Evolutionary conservation across 2,888 invertebrate genomes (phyloP).

Genomic region (Patella caerulea): DNA sequence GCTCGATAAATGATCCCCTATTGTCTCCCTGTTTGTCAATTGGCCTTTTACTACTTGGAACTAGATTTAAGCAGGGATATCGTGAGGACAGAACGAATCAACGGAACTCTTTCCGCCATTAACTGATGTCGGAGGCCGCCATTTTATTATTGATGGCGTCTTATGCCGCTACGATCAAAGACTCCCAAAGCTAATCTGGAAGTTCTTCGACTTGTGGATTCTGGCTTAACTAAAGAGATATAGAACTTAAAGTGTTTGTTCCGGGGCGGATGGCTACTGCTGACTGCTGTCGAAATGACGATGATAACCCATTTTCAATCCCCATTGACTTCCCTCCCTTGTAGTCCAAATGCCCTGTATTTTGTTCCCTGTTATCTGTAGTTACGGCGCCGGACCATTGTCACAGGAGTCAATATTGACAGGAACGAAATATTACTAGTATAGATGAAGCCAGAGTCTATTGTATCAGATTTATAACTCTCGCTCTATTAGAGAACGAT

Average conservation of each 20-base stretch:
- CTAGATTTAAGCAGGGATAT: neutral
- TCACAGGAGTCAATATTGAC: neutral
- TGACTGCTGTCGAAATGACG: neutral
- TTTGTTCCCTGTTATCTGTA: too few relatives aligned
- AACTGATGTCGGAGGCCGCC: neutral
- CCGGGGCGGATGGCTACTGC: neutral
- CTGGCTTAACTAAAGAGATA: neutral
- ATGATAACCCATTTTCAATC: neutral
- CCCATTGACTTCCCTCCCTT: too few relatives aligned
- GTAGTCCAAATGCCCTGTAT: too few relatives aligned
- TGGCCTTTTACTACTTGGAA: neutral
- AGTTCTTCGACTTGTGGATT: neutral
- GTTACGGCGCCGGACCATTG: too few relatives aligned
- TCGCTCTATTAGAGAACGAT: slow-evolving; percentile 3
- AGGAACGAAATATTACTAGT: neutral
- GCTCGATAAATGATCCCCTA: neutral
- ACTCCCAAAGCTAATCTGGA: slow-evolving; percentile 2
- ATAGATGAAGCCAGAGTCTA: neutral
- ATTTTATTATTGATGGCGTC: neutral
- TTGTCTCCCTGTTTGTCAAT: neutral
- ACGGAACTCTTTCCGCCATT: slow-evolving; percentile 8
- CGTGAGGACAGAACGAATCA: neutral
- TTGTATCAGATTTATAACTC: slow-evolving; percentile 5
- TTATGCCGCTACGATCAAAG: neutral
- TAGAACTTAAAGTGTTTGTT: neutral